phyloP scores from a whole-genome alignment of 2,797 vertebrate genomes.

The Furcifer pardalis region DNA sequence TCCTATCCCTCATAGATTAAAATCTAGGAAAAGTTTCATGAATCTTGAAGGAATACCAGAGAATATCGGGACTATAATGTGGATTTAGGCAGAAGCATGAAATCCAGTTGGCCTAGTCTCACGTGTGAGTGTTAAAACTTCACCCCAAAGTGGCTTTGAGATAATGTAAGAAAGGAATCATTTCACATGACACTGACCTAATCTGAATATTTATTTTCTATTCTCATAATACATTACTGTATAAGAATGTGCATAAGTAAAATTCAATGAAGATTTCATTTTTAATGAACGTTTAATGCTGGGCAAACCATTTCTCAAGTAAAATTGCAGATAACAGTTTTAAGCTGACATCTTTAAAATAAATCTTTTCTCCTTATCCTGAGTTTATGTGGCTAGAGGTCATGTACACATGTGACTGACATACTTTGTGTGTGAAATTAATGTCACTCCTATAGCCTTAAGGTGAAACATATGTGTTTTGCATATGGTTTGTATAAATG shows the following conservation, averaged over 20 bases:
- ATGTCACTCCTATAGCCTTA: constrained; percentile 67
- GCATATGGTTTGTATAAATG: constrained; percentile 74
- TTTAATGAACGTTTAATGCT: constrained; percentile 16
- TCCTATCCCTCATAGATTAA: too few relatives aligned
- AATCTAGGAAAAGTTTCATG: too few relatives aligned
- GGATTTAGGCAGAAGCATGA: background rate
- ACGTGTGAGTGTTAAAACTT: background rate
- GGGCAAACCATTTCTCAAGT: constrained; percentile 48
- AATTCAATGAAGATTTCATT: constrained; percentile 45
- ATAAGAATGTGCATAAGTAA: constrained; percentile 30
- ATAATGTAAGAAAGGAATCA: background rate
- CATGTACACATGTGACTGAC: constrained; percentile 72
- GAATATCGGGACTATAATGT: too few relatives aligned
- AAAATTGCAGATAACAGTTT: constrained; percentile 34
- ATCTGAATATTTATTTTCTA: background rate
- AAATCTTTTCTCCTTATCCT: constrained; percentile 34
- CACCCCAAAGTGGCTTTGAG: too few relatives aligned
- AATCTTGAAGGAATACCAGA: too few relatives aligned
- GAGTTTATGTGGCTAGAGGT: constrained; percentile 59
- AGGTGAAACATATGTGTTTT: constrained; percentile 72
- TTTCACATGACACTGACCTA: constrained; percentile 38
- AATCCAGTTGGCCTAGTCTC: background rate
- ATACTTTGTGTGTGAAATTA: constrained; percentile 76
- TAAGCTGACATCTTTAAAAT: constrained; percentile 36
- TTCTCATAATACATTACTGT: constrained; percentile 35